Base-by-base conservation (phyloP, 2,888 invertebrate species). In the Oscheius sp. region DNA sequence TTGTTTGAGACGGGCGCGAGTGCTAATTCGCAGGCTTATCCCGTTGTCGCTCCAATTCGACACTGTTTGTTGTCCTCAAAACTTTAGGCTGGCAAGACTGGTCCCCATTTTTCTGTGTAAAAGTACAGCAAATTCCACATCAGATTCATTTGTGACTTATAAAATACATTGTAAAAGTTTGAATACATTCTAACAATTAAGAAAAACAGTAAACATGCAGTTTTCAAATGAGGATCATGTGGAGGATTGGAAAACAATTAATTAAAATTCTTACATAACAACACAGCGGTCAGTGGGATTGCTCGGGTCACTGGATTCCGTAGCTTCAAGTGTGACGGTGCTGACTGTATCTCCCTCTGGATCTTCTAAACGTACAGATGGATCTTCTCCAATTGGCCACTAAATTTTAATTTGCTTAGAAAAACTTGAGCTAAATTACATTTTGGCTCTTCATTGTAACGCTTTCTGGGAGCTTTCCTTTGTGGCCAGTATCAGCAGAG, bases 311-410 rank as follows among this genome's bases (percentile, higher is more conserved):
- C 70, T 71, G 10, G 72, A 74, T 34, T 78, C 78, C 46, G 65
- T 68, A 34, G 69, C 58, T 33, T 73, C 74, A 10, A 78, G 69
- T 8, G 78, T 72, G 66, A 75, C 73, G 12, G 75, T 69, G 37
- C 74, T 74, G 17, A 80, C 76, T n/a, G 63, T 67, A 37, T 82
- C 79, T 6, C 76, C 76, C 29, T 84, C 79, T 12, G 53, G 64
- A 65, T 81, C 76, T 53, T 74, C 69, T 31, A 82, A 70, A 8
- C 75, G 70, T 33, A 78, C 79, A 8, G 76, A 75, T 46, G 82
- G 82, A 52, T 81, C 76, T 23, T 79, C 80, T n/a, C 82, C 84
- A 31, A 79, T 73, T 20, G 84, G 84, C 84, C 84, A 84, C 78
- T 78, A 63, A 27, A 75, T 46, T 64, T 2, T 31, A 15, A 5